These are phyloP conservation scores for Chaenogobius annularis DNA, from an alignment of 2,113 vertebrate genomes.

Conservation along the genomic window DNA sequence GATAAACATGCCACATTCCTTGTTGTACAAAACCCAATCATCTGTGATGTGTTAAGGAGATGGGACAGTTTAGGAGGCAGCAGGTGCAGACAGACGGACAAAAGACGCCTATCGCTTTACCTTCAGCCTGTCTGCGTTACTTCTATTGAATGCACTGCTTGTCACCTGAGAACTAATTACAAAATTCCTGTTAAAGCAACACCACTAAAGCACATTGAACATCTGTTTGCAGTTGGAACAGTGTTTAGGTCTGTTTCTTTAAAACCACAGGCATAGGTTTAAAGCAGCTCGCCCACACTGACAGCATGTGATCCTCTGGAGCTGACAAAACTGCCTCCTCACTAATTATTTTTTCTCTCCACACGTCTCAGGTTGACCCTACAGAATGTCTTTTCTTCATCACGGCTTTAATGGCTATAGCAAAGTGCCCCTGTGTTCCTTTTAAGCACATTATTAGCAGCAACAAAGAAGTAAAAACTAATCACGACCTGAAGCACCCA, in stretches of 20 bases:
- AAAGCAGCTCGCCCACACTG: conserved; percentile 30
- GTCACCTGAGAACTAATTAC: conserved; percentile 64
- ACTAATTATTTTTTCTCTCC: conserved; percentile 7
- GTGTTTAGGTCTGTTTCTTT: conserved; percentile 25
- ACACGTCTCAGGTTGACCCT: conserved; percentile 14
- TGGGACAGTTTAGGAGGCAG: conserved; percentile 10
- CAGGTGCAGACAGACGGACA: conserved; percentile 17
- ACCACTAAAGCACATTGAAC: conserved; percentile 22
- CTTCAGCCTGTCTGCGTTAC: conserved; percentile 41
- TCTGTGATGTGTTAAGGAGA: conserved; percentile 10
- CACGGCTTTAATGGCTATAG: conserved; percentile 7
- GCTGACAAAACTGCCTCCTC: neutral
- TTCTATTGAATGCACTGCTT: conserved; percentile 35
- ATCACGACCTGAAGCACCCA: neutral
- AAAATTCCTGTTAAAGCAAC: conserved; percentile 23
- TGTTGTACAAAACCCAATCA: conserved; percentile 18
- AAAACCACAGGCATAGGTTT: conserved; percentile 28
- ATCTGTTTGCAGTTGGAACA: conserved; percentile 39
- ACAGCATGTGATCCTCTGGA: conserved; percentile 19
- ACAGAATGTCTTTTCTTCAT: conserved; percentile 18
- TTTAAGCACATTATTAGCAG: no score
- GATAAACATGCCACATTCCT: conserved; percentile 4
- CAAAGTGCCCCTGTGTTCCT: no score
- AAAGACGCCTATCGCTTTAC: conserved; percentile 29
- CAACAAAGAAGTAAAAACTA: no score